phyloP scores from a whole-genome alignment of 2,888 invertebrate genomes.

The Augiades crinisus region DNA sequence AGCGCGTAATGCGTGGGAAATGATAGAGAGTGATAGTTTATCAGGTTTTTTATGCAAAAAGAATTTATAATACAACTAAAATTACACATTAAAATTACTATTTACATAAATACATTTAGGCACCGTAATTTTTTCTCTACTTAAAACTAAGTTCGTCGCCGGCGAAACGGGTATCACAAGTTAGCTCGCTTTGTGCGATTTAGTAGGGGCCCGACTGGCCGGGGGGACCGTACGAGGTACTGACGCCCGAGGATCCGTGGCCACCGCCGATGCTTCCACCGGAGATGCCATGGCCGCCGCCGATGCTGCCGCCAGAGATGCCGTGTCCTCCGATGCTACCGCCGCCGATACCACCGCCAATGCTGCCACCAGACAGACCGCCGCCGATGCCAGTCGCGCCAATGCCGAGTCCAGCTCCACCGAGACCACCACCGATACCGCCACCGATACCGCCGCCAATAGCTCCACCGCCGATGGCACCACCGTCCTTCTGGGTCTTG shows the following conservation, averaged over 20 bases:
- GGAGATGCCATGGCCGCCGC: slow-evolving; percentile 39
- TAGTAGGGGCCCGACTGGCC: slow-evolving; percentile 86
- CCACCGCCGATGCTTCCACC: slow-evolving; percentile 49
- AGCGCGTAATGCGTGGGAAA: slow-evolving; percentile 2
- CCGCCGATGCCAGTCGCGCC: slow-evolving; percentile 44
- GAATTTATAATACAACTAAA: slow-evolving; percentile 76
- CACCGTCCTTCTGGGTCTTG: slow-evolving; percentile 85
- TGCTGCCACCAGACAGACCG: slow-evolving; percentile 39
- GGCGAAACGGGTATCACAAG: slow-evolving; percentile 78
- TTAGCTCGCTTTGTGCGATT: slow-evolving; percentile 54
- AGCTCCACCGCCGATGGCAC: slow-evolving; percentile 44
- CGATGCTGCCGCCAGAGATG: slow-evolving; percentile 47
- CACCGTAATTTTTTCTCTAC: slow-evolving; percentile 82
- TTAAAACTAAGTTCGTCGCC: slow-evolving; percentile 75
- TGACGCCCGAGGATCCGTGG: slow-evolving; percentile 65
- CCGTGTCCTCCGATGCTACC: slow-evolving; percentile 45
- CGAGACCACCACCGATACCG: slow-evolving; percentile 43
- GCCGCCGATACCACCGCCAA: slow-evolving; percentile 43
- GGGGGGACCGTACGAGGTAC: slow-evolving; percentile 84
- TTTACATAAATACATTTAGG: slow-evolving; percentile 82
- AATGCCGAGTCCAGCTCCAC: slow-evolving; percentile 41
- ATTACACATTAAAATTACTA: slow-evolving; percentile 80
- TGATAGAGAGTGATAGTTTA: slow-evolving; percentile 20
- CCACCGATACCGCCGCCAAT: slow-evolving; percentile 41
- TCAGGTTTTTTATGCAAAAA: slow-evolving; percentile 73